These are phyloP conservation scores for Epinephelus fuscoguttatus DNA, from an alignment of 2,113 vertebrate species.

Conservation along the genomic window DNA sequence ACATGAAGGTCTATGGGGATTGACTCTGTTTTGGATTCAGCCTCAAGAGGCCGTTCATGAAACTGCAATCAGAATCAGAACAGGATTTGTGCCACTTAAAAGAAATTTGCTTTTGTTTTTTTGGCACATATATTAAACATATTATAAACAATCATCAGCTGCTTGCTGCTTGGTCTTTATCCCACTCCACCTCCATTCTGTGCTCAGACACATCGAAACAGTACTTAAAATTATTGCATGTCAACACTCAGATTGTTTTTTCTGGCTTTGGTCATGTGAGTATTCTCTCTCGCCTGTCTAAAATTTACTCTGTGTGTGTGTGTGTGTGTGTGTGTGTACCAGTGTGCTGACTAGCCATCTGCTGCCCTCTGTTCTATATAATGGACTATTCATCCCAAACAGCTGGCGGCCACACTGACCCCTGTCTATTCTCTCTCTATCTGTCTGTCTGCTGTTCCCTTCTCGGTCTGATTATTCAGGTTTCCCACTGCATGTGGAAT, in stretches of 20 bases:
- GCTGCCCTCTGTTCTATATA: constrained; percentile 63
- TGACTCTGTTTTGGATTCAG: no score
- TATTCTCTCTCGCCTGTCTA: neutral
- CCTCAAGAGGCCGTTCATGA: no score
- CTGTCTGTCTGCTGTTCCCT: constrained; percentile 37
- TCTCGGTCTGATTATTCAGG: constrained; percentile 29
- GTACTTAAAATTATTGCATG: neutral
- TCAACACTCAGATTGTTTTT: neutral
- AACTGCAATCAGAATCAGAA: no score
- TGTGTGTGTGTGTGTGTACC: constrained; percentile 13
- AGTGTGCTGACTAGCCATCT: constrained; percentile 77
- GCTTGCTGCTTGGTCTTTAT: no score
- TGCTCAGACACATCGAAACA: neutral
- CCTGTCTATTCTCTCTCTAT: constrained; percentile 44
- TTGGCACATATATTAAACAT: no score
- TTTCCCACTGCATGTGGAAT: constrained; percentile 7
- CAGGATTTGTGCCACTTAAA: no score
- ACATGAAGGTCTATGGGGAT: no score
- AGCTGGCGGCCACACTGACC: constrained; percentile 70
- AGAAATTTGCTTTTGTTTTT: no score
- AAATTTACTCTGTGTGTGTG: constrained; percentile 10
- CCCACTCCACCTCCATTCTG: neutral
- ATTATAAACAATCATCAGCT: no score
- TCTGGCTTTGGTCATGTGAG: constrained; percentile 35
- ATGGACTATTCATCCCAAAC: constrained; percentile 76